phyloP scores from a whole-genome alignment of 2,797 vertebrate species.

The Gambusia yucatana region DNA sequence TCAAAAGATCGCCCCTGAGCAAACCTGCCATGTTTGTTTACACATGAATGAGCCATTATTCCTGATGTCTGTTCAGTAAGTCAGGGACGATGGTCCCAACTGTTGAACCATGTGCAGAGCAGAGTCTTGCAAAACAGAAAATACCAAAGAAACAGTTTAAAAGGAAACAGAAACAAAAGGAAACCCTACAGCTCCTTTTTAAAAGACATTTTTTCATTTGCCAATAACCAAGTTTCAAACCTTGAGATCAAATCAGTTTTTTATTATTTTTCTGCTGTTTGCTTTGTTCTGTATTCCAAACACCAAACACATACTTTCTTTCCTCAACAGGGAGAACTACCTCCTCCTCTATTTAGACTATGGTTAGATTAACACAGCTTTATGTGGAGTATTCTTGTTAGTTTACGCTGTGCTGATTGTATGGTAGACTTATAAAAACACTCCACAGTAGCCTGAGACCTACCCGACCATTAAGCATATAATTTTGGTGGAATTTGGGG shows the following conservation, averaged over 20 bases:
- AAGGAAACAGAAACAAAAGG: conserved; percentile 3
- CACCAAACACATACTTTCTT: neutral
- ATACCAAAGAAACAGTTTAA: conserved; percentile 6
- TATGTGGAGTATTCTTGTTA: no score
- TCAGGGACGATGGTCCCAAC: conserved; percentile 41
- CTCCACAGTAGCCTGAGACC: no score
- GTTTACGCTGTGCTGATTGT: no score
- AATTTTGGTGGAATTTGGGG: no score
- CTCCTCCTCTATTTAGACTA: no score
- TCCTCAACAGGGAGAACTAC: no score
- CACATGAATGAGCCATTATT: conserved; percentile 72
- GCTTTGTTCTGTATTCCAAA: neutral
- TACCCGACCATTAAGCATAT: no score
- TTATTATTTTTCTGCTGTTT: neutral
- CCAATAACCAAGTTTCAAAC: neutral
- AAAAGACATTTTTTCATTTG: neutral
- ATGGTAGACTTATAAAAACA: no score
- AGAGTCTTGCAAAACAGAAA: conserved; percentile 13
- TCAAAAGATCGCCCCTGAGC: conserved; percentile 66
- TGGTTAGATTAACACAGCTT: no score
- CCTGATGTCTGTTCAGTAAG: conserved; percentile 35
- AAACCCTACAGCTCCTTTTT: neutral
- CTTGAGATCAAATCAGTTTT: neutral
- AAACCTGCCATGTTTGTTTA: conserved; percentile 68
- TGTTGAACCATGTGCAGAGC: conserved; percentile 52